These are phyloP conservation scores for Yponomeuta malinellus DNA, from an alignment of 2,888 invertebrate species.

Conservation along the genomic window DNA sequence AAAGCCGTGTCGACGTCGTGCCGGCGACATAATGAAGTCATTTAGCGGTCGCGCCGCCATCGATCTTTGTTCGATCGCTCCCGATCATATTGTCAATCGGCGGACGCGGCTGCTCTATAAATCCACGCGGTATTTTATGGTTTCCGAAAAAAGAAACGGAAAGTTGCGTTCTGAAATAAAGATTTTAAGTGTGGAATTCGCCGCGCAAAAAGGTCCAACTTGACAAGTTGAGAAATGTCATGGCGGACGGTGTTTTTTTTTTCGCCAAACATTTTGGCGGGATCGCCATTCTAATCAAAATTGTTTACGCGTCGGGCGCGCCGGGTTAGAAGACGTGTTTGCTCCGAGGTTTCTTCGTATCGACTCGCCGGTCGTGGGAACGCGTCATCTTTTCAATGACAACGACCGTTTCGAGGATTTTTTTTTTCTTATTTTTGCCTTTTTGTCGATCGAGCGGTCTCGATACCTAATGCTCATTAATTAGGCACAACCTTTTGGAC, in stretches of 20 bases:
- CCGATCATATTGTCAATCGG: conserved; percentile 46
- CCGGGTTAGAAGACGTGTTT: conserved; percentile 23
- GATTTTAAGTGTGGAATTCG: conserved; percentile 61
- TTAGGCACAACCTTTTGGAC: conserved; percentile 1
- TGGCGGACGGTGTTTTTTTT: conserved; percentile 36
- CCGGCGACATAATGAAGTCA: conserved; percentile 52
- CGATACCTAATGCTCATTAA: conserved; percentile 10
- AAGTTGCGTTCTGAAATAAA: conserved; percentile 50
- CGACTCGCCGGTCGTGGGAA: conserved; percentile 47
- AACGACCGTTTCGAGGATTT: conserved; percentile 31
- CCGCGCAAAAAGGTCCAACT: conserved; percentile 57
- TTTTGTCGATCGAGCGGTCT: conserved; percentile 23
- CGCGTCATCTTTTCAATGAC: conserved; percentile 37
- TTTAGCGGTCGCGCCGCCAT: conserved; percentile 36
- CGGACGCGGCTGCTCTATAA: conserved; percentile 41
- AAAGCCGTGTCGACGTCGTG: conserved; percentile 12
- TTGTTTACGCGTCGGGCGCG: conserved; percentile 63
- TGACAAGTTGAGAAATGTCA: conserved; percentile 70
- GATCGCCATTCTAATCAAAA: conserved; percentile 74
- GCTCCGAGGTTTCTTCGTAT: conserved; percentile 10
- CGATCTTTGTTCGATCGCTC: conserved; percentile 33
- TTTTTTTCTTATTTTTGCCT: conserved; percentile 28
- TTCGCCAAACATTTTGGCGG: conserved; percentile 52
- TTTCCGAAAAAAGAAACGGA: conserved; percentile 32
- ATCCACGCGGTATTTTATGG: conserved; percentile 43